Percentiles rank a stretch among this genome's conserved stretches.
Evolutionary conservation across 2,797 vertebrate genomes (phyloP).

Genomic region (Zalophus californianus): DNA sequence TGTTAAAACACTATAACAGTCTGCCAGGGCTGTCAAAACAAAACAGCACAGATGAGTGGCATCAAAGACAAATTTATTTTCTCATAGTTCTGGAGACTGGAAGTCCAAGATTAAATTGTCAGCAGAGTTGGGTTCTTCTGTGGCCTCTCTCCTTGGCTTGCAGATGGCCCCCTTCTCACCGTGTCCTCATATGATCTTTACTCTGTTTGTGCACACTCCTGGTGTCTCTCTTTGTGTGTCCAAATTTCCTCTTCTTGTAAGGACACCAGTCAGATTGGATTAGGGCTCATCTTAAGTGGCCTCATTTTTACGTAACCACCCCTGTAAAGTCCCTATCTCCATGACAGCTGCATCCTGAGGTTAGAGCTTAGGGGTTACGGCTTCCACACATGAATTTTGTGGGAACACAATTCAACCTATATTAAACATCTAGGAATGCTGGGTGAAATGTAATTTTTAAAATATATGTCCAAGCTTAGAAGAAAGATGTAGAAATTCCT

Average conservation of each 20-base stretch:
- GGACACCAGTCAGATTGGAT: neutral
- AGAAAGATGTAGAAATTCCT: slow-evolving; percentile 19
- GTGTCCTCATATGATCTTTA: neutral
- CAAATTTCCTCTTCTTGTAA: neutral
- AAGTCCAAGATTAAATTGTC: neutral
- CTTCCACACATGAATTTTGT: neutral
- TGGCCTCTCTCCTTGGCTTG: neutral
- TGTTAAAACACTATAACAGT: neutral
- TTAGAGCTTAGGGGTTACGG: neutral
- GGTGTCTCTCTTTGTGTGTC: neutral
- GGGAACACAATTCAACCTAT: neutral
- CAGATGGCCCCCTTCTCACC: neutral
- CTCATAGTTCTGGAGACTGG: neutral
- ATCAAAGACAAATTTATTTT: neutral
- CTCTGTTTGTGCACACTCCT: neutral
- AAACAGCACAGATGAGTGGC: neutral
- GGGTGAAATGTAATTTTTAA: neutral
- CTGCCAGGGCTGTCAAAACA: neutral
- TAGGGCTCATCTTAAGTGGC: neutral
- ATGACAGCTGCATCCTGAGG: neutral
- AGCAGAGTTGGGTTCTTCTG: neutral
- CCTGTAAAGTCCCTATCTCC: neutral
- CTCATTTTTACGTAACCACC: neutral
- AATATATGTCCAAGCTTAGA: neutral
- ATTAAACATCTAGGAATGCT: neutral